phyloP scores from a whole-genome alignment of 2,113 vertebrate genomes.

The Alethe castanea region DNA sequence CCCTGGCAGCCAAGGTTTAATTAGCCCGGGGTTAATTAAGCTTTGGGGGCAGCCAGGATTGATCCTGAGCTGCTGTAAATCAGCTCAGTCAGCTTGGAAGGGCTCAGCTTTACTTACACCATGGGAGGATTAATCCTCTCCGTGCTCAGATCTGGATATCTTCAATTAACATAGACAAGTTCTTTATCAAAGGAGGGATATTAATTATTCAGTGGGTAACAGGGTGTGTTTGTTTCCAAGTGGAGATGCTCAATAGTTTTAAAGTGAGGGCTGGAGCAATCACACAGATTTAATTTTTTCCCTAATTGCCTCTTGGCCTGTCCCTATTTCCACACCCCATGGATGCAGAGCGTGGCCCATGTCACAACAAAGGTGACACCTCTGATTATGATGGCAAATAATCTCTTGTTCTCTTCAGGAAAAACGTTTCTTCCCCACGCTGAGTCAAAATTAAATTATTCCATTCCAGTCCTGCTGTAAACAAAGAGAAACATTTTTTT shows the following conservation, averaged over 20 bases:
- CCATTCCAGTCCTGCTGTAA: background rate
- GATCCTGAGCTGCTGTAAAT: background rate
- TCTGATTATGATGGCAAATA: background rate
- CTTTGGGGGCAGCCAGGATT: background rate
- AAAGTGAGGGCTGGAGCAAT: background rate
- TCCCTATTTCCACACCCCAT: rapidly evolving
- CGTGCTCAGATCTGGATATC: background rate
- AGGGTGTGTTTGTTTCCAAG: background rate
- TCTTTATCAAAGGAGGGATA: background rate
- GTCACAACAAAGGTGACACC: background rate
- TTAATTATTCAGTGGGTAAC: background rate
- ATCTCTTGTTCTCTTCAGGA: background rate
- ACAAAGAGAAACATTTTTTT: background rate
- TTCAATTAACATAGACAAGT: background rate
- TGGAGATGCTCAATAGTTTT: background rate
- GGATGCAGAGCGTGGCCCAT: rapidly evolving
- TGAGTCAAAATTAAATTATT: background rate
- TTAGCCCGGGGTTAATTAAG: slow-evolving; percentile 18
- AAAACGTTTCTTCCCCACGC: rapidly evolving
- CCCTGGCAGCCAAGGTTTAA: background rate
- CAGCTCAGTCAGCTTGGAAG: background rate
- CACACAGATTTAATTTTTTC: background rate
- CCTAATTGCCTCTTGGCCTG: background rate
- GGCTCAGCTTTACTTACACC: background rate
- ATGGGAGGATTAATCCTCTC: background rate